These are phyloP conservation scores for Drosophila flavopinicola DNA, from an alignment of 2,888 invertebrate species.

Conservation along the genomic window DNA sequence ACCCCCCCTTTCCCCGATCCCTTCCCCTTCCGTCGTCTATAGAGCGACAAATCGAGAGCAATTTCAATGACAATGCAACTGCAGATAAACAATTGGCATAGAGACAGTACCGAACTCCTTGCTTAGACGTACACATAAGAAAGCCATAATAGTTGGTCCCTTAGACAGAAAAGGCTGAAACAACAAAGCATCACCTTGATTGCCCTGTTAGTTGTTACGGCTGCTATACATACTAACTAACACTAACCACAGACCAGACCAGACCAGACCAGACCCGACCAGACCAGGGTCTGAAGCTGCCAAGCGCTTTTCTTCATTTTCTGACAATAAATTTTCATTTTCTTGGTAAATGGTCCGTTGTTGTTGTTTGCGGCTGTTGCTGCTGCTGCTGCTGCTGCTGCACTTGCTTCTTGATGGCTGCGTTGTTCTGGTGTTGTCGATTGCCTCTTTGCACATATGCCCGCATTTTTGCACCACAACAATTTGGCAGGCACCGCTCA, in stretches of 20 bases:
- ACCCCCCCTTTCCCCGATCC: background rate
- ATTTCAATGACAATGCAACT: slow-evolving; percentile 63
- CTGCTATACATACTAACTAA: slow-evolving; percentile 42
- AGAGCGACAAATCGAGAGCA: slow-evolving; percentile 67
- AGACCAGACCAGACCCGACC: too few species aligned
- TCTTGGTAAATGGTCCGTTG: slow-evolving; percentile 75
- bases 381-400: slow-evolving; percentile 35
- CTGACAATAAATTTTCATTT: slow-evolving; percentile 82
- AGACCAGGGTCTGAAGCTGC: slow-evolving; percentile 32
- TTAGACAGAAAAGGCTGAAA: slow-evolving; percentile 13
- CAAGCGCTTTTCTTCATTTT: slow-evolving; percentile 74
- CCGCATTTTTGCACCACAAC: slow-evolving; percentile 79
- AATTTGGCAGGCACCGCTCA: slow-evolving; percentile 75
- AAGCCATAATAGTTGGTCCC: slow-evolving; percentile 44
- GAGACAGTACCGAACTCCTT: slow-evolving; percentile 27
- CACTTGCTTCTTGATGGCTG: slow-evolving; percentile 60
- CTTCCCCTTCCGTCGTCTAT: slow-evolving; percentile 35
- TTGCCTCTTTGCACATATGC: slow-evolving; percentile 81
- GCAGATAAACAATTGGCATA: slow-evolving; percentile 40
- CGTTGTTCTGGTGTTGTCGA: slow-evolving; percentile 73
- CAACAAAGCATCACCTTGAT: slow-evolving; percentile 73
- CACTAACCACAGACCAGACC: slow-evolving; percentile 49
- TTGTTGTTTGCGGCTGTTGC: slow-evolving; percentile 24
- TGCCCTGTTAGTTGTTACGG: slow-evolving; percentile 56
- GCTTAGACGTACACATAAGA: slow-evolving; percentile 45